Evolutionary conservation across 2,888 invertebrate genomes (phyloP), one percentile per base, ranked within the genome.

Genomic region (Trissolcus brochymenae): DNA sequence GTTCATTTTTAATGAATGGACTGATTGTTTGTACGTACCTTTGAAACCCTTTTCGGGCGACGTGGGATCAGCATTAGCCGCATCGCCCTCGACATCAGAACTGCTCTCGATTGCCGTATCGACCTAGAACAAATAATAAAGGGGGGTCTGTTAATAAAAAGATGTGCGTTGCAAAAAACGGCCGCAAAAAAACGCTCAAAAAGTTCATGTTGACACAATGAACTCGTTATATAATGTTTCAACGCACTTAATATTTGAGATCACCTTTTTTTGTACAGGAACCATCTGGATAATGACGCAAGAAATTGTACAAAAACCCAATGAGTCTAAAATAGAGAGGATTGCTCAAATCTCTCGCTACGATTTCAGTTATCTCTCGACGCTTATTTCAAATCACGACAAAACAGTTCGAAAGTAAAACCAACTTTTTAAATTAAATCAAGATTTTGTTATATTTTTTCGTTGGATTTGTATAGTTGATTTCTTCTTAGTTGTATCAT

Each of bases 41-140:
- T 88, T 88, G 79, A 88, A 88, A 53, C 88, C 88, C 81, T 87
- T 88, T 76, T 88, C 88, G 51, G 88, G 88, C 6, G 86, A 87
- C 13, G 82, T 81, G 13, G 82, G 81, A 66, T 83, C 83, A 65
- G 84, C 82, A 80, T 83, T 86, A 41, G 82, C 82, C 46, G 79
- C 81, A 65, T 86, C 87, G 29, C 84, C 83, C 76, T 87, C 87
- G 4, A 83, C 82, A 76, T 87, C 87, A 14, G 83, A 84, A 25
- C 87, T 87, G 57, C 81, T 85, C 74, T 87, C 88, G 59, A 85
- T 77, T 51, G 87, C 87, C 14, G 86, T 84, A 73, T 88, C 88
- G 73, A 88, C 85, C 88, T 88, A 84, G 6, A 87, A 87, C 66
- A 80, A 60, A 83, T 41, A 79, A 53, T 51, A 65, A 78, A 46